Evolutionary conservation across 1,140 invertebrate species (phyloP).

Genomic region (Pissodes strobi): DNA sequence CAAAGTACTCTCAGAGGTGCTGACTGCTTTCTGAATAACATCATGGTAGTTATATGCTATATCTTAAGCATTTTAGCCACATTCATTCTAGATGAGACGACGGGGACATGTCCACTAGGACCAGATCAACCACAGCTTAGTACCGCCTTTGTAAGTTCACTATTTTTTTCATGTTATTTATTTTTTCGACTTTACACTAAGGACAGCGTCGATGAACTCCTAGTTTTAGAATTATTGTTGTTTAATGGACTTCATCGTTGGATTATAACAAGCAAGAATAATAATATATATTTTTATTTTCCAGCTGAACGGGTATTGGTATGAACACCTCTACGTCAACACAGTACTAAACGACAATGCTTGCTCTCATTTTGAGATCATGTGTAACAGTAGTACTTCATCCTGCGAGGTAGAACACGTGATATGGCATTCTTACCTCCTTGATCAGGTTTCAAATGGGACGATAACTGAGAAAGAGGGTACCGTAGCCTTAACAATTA

Average conservation of each 20-base stretch:
- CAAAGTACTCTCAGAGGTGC: too few relatives aligned
- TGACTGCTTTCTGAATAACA: too few relatives aligned
- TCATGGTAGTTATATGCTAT: too few relatives aligned
- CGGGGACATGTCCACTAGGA: too few relatives aligned
- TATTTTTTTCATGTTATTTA: too few relatives aligned
- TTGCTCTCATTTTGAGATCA: constrained; percentile 21
- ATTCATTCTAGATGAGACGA: too few relatives aligned
- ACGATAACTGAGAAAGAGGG: constrained; percentile 9
- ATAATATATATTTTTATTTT: constrained; percentile 4
- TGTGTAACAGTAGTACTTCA: not conserved
- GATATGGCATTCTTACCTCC: constrained; percentile 9
- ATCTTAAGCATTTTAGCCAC: too few relatives aligned
- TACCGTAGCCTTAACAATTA: not conserved
- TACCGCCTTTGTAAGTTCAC: constrained; percentile 22
- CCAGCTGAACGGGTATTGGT: constrained; percentile 40
- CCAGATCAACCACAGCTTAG: constrained; percentile 20
- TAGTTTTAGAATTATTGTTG: too few relatives aligned
- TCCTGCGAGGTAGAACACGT: constrained; percentile 9
- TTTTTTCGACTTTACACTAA: too few relatives aligned
- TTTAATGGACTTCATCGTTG: too few relatives aligned
- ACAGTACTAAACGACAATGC: constrained; percentile 1
- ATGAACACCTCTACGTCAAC: constrained; percentile 19
- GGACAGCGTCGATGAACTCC: too few relatives aligned
- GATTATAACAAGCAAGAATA: not conserved
- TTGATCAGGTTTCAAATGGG: constrained; percentile 2